phyloP scores from a whole-genome alignment of 2,113 vertebrate genomes.

The Lagopus leucura region DNA sequence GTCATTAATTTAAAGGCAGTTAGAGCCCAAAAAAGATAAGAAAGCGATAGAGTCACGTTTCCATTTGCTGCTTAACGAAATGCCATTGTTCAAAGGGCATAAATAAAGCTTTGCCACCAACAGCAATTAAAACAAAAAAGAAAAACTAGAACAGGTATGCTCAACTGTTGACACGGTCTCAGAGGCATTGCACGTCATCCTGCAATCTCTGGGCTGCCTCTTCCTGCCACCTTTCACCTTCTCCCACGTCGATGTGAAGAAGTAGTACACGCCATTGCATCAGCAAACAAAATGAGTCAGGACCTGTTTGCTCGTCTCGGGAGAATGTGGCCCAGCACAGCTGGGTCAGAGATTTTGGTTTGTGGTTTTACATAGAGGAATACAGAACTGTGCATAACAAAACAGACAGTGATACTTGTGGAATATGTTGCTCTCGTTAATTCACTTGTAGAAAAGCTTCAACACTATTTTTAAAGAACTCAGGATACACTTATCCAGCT shows the following conservation, averaged over 20 bases:
- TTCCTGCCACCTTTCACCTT: neutral
- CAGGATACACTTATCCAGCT: neutral
- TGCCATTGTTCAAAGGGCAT: neutral
- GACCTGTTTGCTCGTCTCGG: neutral
- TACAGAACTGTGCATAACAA: neutral
- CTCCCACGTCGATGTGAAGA: neutral
- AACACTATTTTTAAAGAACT: neutral
- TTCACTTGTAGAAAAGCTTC: neutral
- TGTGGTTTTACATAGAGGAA: neutral
- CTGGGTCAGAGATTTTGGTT: neutral
- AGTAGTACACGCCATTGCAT: neutral
- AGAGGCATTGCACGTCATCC: neutral
- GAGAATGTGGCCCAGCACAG: neutral
- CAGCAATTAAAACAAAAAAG: neutral
- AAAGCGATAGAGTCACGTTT: neutral
- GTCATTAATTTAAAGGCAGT: neutral
- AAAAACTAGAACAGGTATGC: neutral
- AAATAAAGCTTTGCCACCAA: fast-evolving
- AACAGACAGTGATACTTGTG: neutral
- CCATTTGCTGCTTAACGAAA: neutral
- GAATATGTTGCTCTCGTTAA: neutral
- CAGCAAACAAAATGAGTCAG: neutral
- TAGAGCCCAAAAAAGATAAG: neutral
- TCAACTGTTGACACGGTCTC: neutral
- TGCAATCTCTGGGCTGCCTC: neutral